Conservation (phyloP, 1,140 invertebrate genomes). For the Rhyzopertha dominica region DNA sequence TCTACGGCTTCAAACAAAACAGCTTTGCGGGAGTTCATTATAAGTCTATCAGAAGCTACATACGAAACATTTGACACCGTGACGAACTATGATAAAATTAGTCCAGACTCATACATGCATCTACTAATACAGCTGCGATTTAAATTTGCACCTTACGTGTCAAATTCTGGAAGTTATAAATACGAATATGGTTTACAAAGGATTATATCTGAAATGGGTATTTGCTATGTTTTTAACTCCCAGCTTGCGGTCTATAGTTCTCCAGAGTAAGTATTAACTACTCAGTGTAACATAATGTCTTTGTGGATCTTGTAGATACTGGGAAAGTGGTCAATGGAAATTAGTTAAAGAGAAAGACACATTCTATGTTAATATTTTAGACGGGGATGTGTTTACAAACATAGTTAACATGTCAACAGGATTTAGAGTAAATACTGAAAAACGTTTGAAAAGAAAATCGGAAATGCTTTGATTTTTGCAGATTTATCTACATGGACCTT, state of each 20-base stretch:
- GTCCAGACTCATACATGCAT: constrained; percentile 52
- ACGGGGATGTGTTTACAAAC: constrained; percentile 65
- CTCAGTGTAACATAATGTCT: neutral
- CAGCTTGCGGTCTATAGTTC: constrained; percentile 58
- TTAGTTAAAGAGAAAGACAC: constrained; percentile 47
- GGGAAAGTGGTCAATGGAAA: constrained; percentile 52
- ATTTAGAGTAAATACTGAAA: constrained; percentile 48
- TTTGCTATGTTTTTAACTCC: constrained; percentile 63
- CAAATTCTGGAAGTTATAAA: constrained; percentile 29
- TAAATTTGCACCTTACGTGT: constrained; percentile 49
- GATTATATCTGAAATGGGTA: constrained; percentile 59
- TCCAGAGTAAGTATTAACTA: constrained; percentile 47
- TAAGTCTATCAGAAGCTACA: constrained; percentile 51
- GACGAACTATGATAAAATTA: constrained; percentile 47
- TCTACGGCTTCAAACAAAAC: constrained; percentile 48
- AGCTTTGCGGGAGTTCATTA: constrained; percentile 50
- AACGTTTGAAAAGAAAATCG: constrained; percentile 3
- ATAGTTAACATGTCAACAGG: constrained; percentile 61
- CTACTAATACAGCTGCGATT: constrained; percentile 51
- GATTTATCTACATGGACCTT: constrained; percentile 41
- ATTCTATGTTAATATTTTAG: constrained; percentile 60
- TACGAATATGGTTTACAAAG: constrained; percentile 43
- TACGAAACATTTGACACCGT: constrained; percentile 55
- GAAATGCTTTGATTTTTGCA: constrained; percentile 16
- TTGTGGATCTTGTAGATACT: constrained; percentile 47